A percentile compares a stretch with the other conserved stretches of the same genome.
Evolutionary conservation across 2,888 invertebrate genomes (phyloP).

Genomic region (Hirtodrosophila duncani): DNA sequence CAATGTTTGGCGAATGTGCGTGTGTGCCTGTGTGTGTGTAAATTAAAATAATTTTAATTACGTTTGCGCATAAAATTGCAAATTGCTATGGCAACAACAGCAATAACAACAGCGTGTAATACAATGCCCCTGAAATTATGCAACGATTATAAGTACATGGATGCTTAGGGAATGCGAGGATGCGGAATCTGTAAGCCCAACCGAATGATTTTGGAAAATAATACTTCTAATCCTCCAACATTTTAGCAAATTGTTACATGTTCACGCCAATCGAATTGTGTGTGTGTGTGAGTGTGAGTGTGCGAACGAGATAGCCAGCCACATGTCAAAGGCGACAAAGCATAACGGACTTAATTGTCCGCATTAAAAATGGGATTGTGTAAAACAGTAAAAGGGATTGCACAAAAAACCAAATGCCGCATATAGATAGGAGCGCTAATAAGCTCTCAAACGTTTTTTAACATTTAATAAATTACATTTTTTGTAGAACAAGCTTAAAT

Average conservation of each 20-base stretch:
- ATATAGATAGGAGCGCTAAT: too few relatives aligned
- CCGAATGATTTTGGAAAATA: slow-evolving; percentile 28
- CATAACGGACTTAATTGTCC: slow-evolving; percentile 70
- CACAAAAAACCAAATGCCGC: slow-evolving; percentile 25
- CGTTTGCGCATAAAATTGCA: slow-evolving; percentile 51
- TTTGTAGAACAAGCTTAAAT: too few relatives aligned
- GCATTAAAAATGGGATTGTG: too few relatives aligned
- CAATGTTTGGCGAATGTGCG: slow-evolving; percentile 21
- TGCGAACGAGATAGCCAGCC: slow-evolving; percentile 20
- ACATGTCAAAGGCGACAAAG: slow-evolving; percentile 63
- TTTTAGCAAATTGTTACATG: slow-evolving; percentile 55
- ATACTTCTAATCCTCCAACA: slow-evolving; percentile 46
- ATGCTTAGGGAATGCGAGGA: slow-evolving; percentile 61
- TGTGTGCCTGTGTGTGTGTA: slow-evolving; percentile 24
- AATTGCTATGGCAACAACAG: slow-evolving; percentile 36
- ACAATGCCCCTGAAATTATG: too few relatives aligned
- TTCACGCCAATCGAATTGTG: not conserved
- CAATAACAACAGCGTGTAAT: too few relatives aligned
- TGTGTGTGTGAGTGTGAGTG: slow-evolving; percentile 1
- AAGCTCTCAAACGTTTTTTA: too few relatives aligned
- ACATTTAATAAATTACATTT: too few relatives aligned
- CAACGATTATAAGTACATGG: slow-evolving; percentile 36
- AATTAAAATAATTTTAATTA: slow-evolving; percentile 72
- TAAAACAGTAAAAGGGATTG: slow-evolving; percentile 67
- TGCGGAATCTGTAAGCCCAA: slow-evolving; percentile 10